Percentiles rank a stretch among this genome's conserved stretches.
phyloP scores from a whole-genome alignment of 2,113 vertebrate genomes.

The Oncorhynchus mykiss region DNA sequence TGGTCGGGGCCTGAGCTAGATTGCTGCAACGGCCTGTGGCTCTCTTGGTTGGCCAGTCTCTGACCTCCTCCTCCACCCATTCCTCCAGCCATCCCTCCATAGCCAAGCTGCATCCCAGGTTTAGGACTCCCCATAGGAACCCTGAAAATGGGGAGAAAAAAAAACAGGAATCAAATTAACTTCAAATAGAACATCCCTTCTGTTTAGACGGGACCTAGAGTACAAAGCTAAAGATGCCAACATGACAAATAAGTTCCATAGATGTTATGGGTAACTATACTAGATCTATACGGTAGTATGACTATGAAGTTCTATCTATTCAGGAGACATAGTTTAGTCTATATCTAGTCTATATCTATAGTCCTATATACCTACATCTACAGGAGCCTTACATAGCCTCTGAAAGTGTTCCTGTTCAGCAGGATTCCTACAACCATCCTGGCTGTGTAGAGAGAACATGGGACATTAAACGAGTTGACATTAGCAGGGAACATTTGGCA shows the following conservation, averaged over 20 bases:
- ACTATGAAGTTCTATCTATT: neutral
- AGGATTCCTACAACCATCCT: neutral
- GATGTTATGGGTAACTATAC: neutral
- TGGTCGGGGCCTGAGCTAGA: constrained; percentile 52
- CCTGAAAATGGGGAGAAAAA: constrained; percentile 33
- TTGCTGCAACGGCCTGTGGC: constrained; percentile 64
- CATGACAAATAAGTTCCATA: no score
- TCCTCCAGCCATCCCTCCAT: constrained; percentile 34
- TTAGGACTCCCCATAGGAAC: constrained; percentile 61
- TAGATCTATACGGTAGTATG: neutral
- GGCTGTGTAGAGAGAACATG: neutral
- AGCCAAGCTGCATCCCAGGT: constrained; percentile 55
- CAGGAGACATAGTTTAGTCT: neutral
- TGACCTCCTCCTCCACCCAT: constrained; percentile 45
- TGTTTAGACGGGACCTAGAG: constrained; percentile 2
- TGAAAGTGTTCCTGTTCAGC: neutral
- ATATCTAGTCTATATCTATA: neutral
- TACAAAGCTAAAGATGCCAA: no score
- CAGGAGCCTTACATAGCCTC: neutral
- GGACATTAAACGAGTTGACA: neutral
- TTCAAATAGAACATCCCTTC: no score
- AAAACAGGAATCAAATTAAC: constrained; percentile 7
- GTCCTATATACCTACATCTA: neutral
- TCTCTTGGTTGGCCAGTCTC: constrained; percentile 69
- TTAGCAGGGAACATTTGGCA: neutral